A percentile compares a stretch with the other conserved stretches of the same genome.
phyloP scores from a whole-genome alignment of 2,888 invertebrate species.

The Microctonus aethiopoides region DNA sequence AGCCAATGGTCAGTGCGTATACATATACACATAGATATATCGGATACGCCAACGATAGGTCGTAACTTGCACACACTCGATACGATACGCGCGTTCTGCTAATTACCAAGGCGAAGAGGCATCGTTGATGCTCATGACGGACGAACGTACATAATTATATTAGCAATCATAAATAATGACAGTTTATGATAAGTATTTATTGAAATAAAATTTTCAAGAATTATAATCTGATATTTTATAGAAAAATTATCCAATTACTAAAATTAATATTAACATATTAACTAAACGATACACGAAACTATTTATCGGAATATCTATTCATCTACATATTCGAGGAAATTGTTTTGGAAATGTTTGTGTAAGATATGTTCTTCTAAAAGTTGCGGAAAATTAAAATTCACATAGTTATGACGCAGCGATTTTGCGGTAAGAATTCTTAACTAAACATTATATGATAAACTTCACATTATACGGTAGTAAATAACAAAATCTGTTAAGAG shows the following conservation, averaged over 20 bases:
- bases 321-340: not conserved
- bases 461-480: too few relatives aligned
- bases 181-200: not conserved
- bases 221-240: too few relatives aligned
- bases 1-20: slow-evolving; percentile 41
- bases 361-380: too few relatives aligned
- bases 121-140: slow-evolving; percentile 18
- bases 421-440: not conserved
- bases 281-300: not conserved
- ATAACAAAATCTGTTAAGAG: too few relatives aligned
- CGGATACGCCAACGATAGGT: slow-evolving; percentile 48
- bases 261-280: too few relatives aligned
- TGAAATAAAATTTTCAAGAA: too few relatives aligned
- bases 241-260: too few relatives aligned
- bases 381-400: not conserved
- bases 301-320: not conserved
- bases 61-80: slow-evolving; percentile 59
- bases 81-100: slow-evolving; percentile 52
- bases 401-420: not conserved
- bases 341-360: not conserved
- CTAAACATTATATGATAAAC: too few relatives aligned
- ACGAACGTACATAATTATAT: not conserved
- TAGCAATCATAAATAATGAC: not conserved
- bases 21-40: slow-evolving; percentile 1
- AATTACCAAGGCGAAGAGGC: slow-evolving; percentile 56